phyloP scores from a whole-genome alignment of 1,140 invertebrate genomes.

The Anoplolepis gracilipes region DNA sequence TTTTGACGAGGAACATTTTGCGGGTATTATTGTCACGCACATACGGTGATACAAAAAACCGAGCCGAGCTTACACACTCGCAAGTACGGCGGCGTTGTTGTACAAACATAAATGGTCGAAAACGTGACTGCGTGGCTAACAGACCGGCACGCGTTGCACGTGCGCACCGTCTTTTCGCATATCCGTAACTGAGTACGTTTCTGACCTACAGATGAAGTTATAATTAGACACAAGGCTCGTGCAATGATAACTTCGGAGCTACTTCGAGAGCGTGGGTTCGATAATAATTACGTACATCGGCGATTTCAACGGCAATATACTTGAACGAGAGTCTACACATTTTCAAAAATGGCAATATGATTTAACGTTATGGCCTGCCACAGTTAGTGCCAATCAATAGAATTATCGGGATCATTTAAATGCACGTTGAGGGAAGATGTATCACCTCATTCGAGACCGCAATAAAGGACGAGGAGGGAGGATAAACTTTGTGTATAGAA shows the following conservation, averaged over 20 bases:
- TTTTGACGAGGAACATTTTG: slow-evolving; percentile 50
- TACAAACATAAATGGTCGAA: slow-evolving; percentile 72
- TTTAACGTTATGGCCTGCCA: slow-evolving; percentile 5
- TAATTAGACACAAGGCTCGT: slow-evolving; percentile 75
- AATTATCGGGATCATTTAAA: slow-evolving; percentile 71
- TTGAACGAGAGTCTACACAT: background rate
- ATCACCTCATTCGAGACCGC: slow-evolving; percentile 65
- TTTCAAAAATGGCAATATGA: slow-evolving; percentile 3
- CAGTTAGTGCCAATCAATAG: slow-evolving; percentile 52
- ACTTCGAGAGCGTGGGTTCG: background rate
- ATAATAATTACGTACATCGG: background rate
- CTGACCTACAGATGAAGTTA: slow-evolving; percentile 78
- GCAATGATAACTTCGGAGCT: background rate
- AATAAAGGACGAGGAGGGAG: slow-evolving; percentile 65
- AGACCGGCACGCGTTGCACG: slow-evolving; percentile 79
- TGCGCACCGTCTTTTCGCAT: slow-evolving; percentile 72
- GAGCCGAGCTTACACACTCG: slow-evolving; percentile 27
- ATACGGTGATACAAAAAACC: slow-evolving; percentile 56
- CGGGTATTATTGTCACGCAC: slow-evolving; percentile 59
- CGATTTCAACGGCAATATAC: background rate
- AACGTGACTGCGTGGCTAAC: slow-evolving; percentile 84
- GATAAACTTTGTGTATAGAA: background rate
- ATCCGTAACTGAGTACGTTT: slow-evolving; percentile 60
- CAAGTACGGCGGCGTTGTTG: slow-evolving; percentile 51
- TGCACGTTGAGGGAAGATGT: slow-evolving; percentile 68